phyloP scores from a whole-genome alignment of 2,113 vertebrate genomes.

The Triplophysa tibetana region DNA sequence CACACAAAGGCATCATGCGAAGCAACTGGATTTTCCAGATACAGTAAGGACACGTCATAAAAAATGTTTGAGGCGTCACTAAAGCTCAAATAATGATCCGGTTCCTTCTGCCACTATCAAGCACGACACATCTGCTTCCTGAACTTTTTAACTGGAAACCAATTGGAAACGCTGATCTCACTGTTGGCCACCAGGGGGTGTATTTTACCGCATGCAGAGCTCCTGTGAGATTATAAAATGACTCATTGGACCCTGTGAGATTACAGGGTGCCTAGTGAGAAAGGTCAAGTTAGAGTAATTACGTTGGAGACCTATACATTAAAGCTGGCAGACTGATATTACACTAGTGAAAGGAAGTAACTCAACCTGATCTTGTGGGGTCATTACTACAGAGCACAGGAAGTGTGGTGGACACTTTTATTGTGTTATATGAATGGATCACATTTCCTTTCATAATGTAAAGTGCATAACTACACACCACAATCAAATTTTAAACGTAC shows the following conservation, averaged over 20 bases:
- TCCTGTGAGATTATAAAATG: neutral
- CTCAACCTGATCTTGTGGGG: neutral
- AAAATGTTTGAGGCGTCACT: neutral
- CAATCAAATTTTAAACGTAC: no score
- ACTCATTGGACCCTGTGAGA: neutral
- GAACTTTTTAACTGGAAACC: neutral
- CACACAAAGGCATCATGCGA: neutral
- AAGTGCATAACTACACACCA: no score
- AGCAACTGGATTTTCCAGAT: neutral
- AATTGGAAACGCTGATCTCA: neutral
- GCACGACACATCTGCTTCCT: neutral
- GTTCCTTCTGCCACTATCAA: neutral
- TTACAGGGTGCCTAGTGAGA: neutral
- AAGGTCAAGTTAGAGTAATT: neutral
- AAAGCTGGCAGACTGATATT: neutral
- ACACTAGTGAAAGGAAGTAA: neutral
- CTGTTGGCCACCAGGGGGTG: conserved; percentile 16
- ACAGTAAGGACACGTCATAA: neutral
- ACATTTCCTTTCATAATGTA: neutral
- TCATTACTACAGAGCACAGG: conserved; percentile 4
- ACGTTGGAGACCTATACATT: neutral
- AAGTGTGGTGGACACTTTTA: neutral
- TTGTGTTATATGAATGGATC: neutral
- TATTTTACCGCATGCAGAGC: neutral
- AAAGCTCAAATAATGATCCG: neutral